These are phyloP conservation scores for Noctua pronuba DNA, from an alignment of 2,888 invertebrate genomes.

Conservation along the genomic window DNA sequence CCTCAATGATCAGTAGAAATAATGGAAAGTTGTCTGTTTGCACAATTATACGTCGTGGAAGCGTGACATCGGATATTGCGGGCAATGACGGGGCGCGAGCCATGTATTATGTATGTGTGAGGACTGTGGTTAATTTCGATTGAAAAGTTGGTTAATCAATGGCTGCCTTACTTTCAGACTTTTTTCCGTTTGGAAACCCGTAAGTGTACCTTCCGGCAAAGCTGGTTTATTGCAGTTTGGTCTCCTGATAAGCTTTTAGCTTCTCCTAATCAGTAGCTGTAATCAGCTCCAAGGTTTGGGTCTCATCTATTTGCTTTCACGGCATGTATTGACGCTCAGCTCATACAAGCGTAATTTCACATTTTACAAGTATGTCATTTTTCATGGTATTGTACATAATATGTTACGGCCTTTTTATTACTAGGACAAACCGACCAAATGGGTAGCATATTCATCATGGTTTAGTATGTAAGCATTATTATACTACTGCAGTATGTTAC, in stretches of 20 bases:
- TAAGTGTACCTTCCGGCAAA: neutral
- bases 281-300: neutral
- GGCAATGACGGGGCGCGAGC: constrained; percentile 52
- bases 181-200: constrained; percentile 7
- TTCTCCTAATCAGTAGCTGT: neutral
- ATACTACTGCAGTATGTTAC: no score
- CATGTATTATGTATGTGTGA: constrained; percentile 37
- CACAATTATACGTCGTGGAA: constrained; percentile 59
- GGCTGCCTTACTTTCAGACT: neutral
- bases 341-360: neutral
- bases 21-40: constrained; percentile 60
- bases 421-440: no score
- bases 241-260: neutral
- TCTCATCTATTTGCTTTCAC: neutral
- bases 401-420: no score
- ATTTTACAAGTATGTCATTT: neutral
- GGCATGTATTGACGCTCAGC: neutral
- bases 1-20: constrained; percentile 54
- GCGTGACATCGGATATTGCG: constrained; percentile 64
- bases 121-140: constrained; percentile 23
- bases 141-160: constrained; percentile 25
- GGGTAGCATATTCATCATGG: no score
- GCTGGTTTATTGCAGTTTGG: neutral
- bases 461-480: no score
- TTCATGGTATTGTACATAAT: no score